Percentiles rank a stretch among this genome's conserved stretches.
phyloP scores from a whole-genome alignment of 1,140 invertebrate genomes.

The Ceratitis capitata region DNA sequence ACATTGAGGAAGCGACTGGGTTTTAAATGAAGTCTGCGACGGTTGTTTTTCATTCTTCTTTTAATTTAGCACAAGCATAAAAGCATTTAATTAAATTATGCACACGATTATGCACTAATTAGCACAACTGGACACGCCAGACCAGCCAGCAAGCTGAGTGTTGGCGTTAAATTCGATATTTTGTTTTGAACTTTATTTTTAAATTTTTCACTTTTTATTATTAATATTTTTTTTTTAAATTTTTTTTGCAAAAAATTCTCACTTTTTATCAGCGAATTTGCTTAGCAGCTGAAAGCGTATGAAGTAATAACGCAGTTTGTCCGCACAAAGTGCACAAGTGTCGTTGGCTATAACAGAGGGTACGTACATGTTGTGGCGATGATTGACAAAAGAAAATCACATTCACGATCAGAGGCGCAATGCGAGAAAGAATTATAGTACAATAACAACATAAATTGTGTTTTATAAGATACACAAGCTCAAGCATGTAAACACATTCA shows the following conservation, averaged over 20 bases:
- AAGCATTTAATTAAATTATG: constrained; percentile 16
- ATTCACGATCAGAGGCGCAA: not conserved
- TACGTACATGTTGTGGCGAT: not conserved
- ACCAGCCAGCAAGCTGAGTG: too few relatives aligned
- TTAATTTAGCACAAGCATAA: not conserved
- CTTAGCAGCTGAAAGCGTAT: not conserved
- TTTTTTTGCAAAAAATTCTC: not conserved
- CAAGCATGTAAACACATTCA: too few relatives aligned
- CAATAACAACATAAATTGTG: constrained; percentile 18
- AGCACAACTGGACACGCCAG: not conserved
- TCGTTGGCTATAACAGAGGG: not conserved
- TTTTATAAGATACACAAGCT: too few relatives aligned
- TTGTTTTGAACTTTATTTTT: not conserved
- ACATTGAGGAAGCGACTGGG: not conserved
- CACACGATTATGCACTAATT: not conserved
- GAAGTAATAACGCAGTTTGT: not conserved
- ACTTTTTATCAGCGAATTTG: not conserved
- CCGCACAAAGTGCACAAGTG: not conserved
- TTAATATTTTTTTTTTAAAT: not conserved
- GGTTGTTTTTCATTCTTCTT: not conserved
- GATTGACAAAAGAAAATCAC: constrained; percentile 31
- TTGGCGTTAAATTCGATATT: not conserved
- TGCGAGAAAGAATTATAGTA: not conserved
- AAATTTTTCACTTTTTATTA: not conserved
- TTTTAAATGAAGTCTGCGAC: not conserved